A percentile compares a stretch with the other conserved stretches of the same genome.
phyloP scores from a whole-genome alignment of 2,888 invertebrate genomes.

The Drosophila atripex region DNA sequence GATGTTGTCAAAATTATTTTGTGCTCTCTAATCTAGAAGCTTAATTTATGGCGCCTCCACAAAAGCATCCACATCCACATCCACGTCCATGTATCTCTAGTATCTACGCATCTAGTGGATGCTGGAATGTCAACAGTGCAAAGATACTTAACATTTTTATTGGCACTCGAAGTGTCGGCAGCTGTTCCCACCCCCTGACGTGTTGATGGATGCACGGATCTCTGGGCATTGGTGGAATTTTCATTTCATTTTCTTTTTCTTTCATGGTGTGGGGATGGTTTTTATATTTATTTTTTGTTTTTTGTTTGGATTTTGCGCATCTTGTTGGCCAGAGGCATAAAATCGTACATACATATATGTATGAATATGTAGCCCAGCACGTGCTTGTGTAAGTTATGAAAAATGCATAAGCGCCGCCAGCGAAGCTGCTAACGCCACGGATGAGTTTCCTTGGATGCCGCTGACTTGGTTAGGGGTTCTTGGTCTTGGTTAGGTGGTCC shows the following conservation, averaged over 20 bases:
- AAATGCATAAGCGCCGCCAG: constrained; percentile 73
- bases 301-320: constrained; percentile 20
- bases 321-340: constrained; percentile 6
- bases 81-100: constrained; percentile 57
- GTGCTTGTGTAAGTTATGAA: constrained; percentile 69
- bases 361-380: constrained; percentile 62
- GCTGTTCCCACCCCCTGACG: constrained; percentile 73
- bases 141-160: constrained; percentile 83
- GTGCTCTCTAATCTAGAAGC: constrained; percentile 49
- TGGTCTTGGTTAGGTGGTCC: constrained; percentile 2
- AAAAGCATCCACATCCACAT: too few species aligned
- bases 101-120: constrained; percentile 28
- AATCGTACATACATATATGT: constrained; percentile 15
- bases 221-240: constrained; percentile 46
- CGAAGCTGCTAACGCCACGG: constrained; percentile 24
- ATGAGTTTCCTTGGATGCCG: constrained; percentile 6
- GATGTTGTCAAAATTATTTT: constrained; percentile 63
- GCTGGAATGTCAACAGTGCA: constrained; percentile 70
- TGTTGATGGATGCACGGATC: constrained; percentile 68
- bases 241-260: constrained; percentile 55
- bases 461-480: constrained; percentile 7
- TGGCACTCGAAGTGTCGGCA: constrained; percentile 78
- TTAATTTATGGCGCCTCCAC: constrained; percentile 58
- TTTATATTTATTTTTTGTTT: not conserved
- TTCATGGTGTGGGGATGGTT: not conserved